phyloP scores from a whole-genome alignment of 2,888 invertebrate genomes.

The Sinhomidia bicolor region DNA sequence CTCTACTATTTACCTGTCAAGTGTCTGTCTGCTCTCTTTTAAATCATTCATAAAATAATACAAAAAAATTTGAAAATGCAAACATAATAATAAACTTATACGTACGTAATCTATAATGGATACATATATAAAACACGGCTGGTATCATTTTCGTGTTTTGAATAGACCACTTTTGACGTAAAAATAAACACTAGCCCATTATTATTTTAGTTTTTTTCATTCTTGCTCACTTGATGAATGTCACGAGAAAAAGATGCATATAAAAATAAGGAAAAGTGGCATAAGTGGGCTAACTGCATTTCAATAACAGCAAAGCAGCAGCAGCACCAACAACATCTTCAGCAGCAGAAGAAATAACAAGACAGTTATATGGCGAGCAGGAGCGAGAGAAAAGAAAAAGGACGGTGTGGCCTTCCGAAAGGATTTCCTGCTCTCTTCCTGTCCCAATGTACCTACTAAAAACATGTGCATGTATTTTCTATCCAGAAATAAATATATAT shows the following conservation, averaged over 20 bases:
- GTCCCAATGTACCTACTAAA: slow-evolving; percentile 50
- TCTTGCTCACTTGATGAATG: slow-evolving; percentile 32
- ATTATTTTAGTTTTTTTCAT: neutral
- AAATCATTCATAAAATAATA: too few species aligned
- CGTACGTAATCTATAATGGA: too few species aligned
- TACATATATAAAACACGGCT: too few species aligned
- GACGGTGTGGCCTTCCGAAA: slow-evolving; percentile 67
- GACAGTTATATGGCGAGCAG: slow-evolving; percentile 22
- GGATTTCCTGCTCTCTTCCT: slow-evolving; percentile 69
- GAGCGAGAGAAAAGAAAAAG: slow-evolving; percentile 47
- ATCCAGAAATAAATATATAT: too few species aligned
- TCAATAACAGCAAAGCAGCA: slow-evolving; percentile 41
- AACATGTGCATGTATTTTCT: slow-evolving; percentile 28
- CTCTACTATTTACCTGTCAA: neutral
- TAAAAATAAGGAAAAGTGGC: slow-evolving; percentile 21
- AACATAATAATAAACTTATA: too few species aligned
- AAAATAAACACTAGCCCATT: neutral
- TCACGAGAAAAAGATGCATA: neutral
- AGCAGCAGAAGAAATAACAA: slow-evolving; percentile 41
- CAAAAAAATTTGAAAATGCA: too few species aligned
- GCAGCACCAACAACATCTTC: slow-evolving; percentile 42
- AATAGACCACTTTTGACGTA: neutral
- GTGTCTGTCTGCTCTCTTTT: neutral
- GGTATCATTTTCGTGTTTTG: too few species aligned
- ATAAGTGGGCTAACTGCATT: slow-evolving; percentile 51